Evolutionary conservation across 64 coral and sea anemone genomes (phyloP).

Genomic region (Montipora foliosa): DNA sequence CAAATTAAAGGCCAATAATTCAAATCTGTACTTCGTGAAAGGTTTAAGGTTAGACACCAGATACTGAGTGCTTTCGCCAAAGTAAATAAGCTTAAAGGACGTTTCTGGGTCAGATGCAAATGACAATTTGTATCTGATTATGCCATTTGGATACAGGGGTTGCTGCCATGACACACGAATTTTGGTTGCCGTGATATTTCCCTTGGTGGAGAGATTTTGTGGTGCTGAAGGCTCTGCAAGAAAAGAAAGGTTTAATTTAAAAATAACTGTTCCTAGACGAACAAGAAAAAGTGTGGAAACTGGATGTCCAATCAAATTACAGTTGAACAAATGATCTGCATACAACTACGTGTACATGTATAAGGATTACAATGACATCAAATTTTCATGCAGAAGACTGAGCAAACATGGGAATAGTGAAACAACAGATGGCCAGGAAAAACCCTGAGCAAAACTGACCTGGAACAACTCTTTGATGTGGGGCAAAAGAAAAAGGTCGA

Average conservation of each 20-base stretch:
- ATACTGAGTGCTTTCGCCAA: slow-evolving; percentile 13
- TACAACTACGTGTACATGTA: too few relatives aligned
- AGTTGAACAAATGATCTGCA: too few relatives aligned
- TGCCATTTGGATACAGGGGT: slow-evolving; percentile 51
- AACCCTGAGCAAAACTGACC: too few relatives aligned
- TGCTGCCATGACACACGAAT: slow-evolving; percentile 53
- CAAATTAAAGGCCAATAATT: slow-evolving; percentile 60
- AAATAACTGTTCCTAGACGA: neutral
- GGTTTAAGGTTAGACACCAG: slow-evolving; percentile 28
- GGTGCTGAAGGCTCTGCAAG: slow-evolving; percentile 1
- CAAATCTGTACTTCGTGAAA: slow-evolving; percentile 43
- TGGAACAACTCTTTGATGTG: too few relatives aligned
- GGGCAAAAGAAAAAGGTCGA: too few relatives aligned
- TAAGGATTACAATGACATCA: neutral
- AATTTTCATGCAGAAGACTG: neutral
- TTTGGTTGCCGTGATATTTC: slow-evolving; percentile 31
- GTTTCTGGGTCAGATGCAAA: neutral
- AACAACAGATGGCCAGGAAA: too few relatives aligned
- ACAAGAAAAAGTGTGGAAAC: neutral
- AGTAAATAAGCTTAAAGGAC: neutral
- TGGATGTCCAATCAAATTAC: too few relatives aligned
- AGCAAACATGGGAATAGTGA: too few relatives aligned
- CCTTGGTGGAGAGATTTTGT: slow-evolving; percentile 32
- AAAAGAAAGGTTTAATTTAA: neutral
- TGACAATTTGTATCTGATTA: slow-evolving; percentile 61